Conservation (phyloP, 2,888 invertebrate genomes). For the Xanthostigma xanthostigma region DNA sequence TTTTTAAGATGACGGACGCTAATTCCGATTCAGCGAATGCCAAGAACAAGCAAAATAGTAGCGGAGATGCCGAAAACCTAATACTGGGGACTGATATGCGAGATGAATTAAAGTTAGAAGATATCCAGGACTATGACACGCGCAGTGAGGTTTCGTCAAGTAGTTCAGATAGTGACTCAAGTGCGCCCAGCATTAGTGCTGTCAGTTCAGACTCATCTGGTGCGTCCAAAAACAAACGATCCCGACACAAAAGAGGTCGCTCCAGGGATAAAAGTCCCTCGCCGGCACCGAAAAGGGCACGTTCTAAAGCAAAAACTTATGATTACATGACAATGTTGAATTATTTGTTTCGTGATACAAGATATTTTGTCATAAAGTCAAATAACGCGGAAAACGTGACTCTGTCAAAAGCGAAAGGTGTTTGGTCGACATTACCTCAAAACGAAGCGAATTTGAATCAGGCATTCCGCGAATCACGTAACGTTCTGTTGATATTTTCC, state of each 20-base stretch:
- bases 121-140: constrained; percentile 63
- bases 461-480: constrained; percentile 82
- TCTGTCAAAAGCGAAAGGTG: constrained; percentile 85
- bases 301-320: constrained; percentile 47
- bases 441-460: constrained; percentile 94
- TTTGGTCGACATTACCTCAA: constrained; percentile 95
- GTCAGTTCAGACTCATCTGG: constrained; percentile 55
- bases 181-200: constrained; percentile 63
- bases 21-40: constrained; percentile 2
- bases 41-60: constrained; percentile 20
- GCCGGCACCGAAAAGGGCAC: constrained; percentile 24
- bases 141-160: constrained; percentile 80
- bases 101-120: constrained; percentile 64
- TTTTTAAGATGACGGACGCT: constrained; percentile 4
- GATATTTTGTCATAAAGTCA: constrained; percentile 93
- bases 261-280: constrained; percentile 26
- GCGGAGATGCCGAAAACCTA: constrained; percentile 27
- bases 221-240: constrained; percentile 34
- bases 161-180: constrained; percentile 51
- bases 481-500: constrained; percentile 90
- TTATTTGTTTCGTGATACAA: constrained; percentile 86
- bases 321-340: constrained; percentile 81
- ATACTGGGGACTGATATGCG: constrained; percentile 45
- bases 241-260: constrained; percentile 38
- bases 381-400: constrained; percentile 95